Evolutionary conservation across 2,888 invertebrate genomes (phyloP).

Genomic region (Synanthedon tipuliformis): DNA sequence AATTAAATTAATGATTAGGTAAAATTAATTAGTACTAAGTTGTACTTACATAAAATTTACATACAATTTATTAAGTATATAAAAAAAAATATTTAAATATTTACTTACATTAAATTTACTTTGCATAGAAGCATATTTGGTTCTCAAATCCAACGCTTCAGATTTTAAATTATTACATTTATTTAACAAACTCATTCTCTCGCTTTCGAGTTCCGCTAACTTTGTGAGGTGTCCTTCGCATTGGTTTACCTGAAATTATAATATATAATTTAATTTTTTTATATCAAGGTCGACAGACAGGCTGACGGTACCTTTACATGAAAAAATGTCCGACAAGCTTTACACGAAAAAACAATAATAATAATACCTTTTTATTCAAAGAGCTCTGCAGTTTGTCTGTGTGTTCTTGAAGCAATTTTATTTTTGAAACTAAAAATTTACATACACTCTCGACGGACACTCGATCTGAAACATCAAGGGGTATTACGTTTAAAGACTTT

Average conservation of each 20-base stretch:
- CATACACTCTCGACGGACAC: constrained; percentile 46
- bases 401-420: constrained; percentile 52
- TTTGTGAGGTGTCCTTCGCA: constrained; percentile 44
- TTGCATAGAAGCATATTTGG: constrained; percentile 31
- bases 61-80: no score
- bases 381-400: constrained; percentile 35
- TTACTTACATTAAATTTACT: constrained; percentile 30
- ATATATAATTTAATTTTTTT: neutral
- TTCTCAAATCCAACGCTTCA: constrained; percentile 31
- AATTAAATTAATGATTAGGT: no score
- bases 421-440: constrained; percentile 47
- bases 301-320: neutral
- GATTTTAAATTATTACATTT: constrained; percentile 31
- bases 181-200: constrained; percentile 33
- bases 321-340: no score
- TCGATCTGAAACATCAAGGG: constrained; percentile 6
- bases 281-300: no score
- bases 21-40: no score
- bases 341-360: no score
- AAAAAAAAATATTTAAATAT: no score
- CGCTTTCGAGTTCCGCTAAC: constrained; percentile 43
- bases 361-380: constrained; percentile 40
- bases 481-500: no score
- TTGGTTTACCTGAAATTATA: constrained; percentile 33
- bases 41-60: no score